Base-by-base conservation (phyloP, 2,888 invertebrate genomes). In the Cenopis cana region DNA sequence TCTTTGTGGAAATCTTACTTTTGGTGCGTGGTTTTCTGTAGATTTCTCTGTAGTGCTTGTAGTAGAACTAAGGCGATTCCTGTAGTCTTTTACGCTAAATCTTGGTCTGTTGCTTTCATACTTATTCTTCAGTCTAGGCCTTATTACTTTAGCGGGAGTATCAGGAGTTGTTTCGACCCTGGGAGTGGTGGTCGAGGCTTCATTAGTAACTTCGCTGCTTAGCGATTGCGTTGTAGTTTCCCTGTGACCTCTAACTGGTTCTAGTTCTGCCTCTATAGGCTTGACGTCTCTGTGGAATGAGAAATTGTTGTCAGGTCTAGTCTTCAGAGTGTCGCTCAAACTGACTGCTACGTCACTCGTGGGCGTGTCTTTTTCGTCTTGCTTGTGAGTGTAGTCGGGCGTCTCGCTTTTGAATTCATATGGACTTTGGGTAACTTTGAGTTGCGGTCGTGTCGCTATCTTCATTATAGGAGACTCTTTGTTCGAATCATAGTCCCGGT, bases 11-110 rank as follows among this genome's bases (percentile, higher is more conserved):
- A 89, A 94, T 78, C 95, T 85, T 9, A 90, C 50, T 81, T 93
- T 94, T 1, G 91, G 85, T 17, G 86, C 76, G 8, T 85, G 86
- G 29, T 86, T 82, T 74, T 87, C 89, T 12, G 74, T 73, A 0
- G 89, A 77, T 73, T 85, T 89, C 74, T 93, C 93, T 18, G 92
- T 90, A 24, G 91, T 89, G 62, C 89, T 89, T 9, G 94, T 94
- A 0, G 95, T 94, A 0, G 94, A 94, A 77, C 94, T 95, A 62
- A 96, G 84, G 73, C 96, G 91, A 76, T 94, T 96, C 80, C 95
- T 95, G 82, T 96, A 96, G 75, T 97, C 96, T 85, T 96, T 96
- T 4, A 97, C 95, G 81, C 96, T 97, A 83, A 97, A 97, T 75
- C 95, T 91, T 1, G 96, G 96, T 65, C 97, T 90, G 62, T 95